Conservation (phyloP, 2,797 vertebrate species). For the Melanotaenia trifasciata region DNA sequence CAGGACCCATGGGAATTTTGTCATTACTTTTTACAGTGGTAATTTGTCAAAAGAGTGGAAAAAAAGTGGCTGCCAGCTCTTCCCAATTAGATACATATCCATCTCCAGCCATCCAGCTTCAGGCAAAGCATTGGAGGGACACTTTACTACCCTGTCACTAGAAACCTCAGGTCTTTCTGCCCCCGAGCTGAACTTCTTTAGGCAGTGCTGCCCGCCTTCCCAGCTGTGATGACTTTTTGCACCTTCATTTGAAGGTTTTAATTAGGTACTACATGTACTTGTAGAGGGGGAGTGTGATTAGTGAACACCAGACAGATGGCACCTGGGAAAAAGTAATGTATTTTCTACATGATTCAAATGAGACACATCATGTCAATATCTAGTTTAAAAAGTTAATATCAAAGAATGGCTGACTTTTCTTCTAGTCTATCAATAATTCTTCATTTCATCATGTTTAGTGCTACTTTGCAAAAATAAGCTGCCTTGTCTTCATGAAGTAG, state of each 20-base stretch:
- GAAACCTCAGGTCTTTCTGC: conserved; percentile 57
- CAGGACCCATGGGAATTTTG: neutral
- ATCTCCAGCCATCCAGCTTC: neutral
- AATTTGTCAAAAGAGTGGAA: neutral
- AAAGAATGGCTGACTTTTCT: neutral
- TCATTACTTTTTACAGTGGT: neutral
- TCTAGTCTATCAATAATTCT: neutral
- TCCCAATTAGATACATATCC: neutral
- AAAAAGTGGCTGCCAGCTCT: neutral
- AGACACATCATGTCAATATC: conserved; percentile 30
- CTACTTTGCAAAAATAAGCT: neutral
- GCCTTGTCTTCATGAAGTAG: neutral
- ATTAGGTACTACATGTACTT: conserved; percentile 92
- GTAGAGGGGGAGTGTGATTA: conserved; percentile 85
- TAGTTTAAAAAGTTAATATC: conserved; percentile 16
- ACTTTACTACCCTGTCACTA: conserved; percentile 43
- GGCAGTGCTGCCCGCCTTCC: conserved; percentile 80
- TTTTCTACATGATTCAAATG: conserved; percentile 41
- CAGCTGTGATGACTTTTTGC: conserved; percentile 94
- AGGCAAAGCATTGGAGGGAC: conserved; percentile 16
- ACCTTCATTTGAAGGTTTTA: conserved; percentile 92
- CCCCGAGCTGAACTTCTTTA: conserved; percentile 74
- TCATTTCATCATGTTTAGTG: neutral
- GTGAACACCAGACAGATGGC: conserved; percentile 83
- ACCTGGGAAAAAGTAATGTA: conserved; percentile 44